Percentiles rank a stretch among this genome's conserved stretches.
phyloP scores from a whole-genome alignment of 2,113 vertebrate genomes.

The Morphnarchus princeps region DNA sequence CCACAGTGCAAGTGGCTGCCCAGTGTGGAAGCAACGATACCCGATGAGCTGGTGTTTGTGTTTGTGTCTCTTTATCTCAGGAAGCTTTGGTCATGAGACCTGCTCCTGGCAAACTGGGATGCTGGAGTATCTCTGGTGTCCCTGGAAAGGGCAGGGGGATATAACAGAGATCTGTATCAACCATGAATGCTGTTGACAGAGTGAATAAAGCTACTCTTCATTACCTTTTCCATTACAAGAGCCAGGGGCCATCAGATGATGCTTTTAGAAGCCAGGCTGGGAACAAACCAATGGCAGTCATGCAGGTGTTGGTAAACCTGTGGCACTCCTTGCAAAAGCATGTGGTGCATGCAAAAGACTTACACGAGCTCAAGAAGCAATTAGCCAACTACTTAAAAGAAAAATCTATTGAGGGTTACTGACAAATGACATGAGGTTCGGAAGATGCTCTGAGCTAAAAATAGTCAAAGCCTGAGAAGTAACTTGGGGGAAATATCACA shows the following conservation, averaged over 20 bases:
- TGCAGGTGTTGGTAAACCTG: background rate
- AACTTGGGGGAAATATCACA: background rate
- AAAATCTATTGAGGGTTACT: background rate
- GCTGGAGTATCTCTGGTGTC: background rate
- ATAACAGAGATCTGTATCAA: background rate
- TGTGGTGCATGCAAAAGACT: background rate
- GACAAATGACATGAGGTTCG: background rate
- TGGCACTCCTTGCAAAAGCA: background rate
- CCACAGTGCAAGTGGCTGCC: background rate
- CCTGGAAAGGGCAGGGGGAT: background rate
- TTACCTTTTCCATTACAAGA: background rate
- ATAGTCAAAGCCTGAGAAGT: background rate
- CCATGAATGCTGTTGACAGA: background rate
- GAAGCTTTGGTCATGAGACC: background rate
- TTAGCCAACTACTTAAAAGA: background rate
- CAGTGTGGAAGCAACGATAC: background rate
- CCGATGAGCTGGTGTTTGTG: background rate
- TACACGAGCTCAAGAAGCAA: background rate
- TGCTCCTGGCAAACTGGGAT: background rate
- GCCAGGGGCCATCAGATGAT: background rate
- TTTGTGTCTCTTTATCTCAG: background rate
- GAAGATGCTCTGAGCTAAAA: background rate
- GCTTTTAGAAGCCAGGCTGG: background rate
- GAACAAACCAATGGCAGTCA: background rate
- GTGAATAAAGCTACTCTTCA: background rate